A percentile compares a stretch with the other conserved stretches of the same genome.
Conservation (phyloP, 2,113 vertebrate species). For the Etheostoma spectabile region DNA sequence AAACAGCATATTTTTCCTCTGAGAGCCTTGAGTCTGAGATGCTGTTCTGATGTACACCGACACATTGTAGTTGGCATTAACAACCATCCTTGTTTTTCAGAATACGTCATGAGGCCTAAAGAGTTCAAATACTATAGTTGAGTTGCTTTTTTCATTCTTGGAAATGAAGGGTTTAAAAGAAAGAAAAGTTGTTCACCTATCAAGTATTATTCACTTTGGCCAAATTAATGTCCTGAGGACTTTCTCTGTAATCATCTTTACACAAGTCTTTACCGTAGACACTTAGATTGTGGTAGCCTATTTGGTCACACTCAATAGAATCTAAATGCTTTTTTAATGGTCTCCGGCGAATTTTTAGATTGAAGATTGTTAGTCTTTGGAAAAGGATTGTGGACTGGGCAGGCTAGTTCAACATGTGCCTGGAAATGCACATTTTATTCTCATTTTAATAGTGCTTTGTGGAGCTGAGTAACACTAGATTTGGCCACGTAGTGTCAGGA, state of each 20-base stretch:
- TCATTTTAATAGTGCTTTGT: constrained; percentile 58
- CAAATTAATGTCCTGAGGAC: constrained; percentile 65
- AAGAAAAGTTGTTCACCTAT: constrained; percentile 37
- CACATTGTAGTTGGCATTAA: not conserved
- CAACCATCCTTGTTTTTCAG: not conserved
- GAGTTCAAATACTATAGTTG: constrained; percentile 2
- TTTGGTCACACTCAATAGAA: constrained; percentile 81
- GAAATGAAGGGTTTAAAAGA: constrained; percentile 10
- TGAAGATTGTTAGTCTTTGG: constrained; percentile 73
- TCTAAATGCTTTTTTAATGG: constrained; percentile 74
- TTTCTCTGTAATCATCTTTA: constrained; percentile 68
- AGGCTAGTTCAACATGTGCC: constrained; percentile 49
- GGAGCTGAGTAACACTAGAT: constrained; percentile 49
- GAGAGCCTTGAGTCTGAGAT: constrained; percentile 48
- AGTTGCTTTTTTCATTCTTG: constrained; percentile 15
- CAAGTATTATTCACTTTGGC: constrained; percentile 37
- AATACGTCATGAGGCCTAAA: constrained; percentile 5
- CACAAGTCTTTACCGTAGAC: constrained; percentile 64
- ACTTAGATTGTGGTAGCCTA: constrained; percentile 63
- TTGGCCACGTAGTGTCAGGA: constrained; percentile 50
- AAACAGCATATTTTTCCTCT: constrained; percentile 63
- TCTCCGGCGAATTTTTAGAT: constrained; percentile 75
- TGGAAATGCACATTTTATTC: constrained; percentile 66
- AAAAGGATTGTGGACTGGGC: constrained; percentile 58
- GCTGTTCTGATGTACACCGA: constrained; percentile 22